Conservation (phyloP, 2,113 vertebrate genomes). For the Fulmarus glacialis region DNA sequence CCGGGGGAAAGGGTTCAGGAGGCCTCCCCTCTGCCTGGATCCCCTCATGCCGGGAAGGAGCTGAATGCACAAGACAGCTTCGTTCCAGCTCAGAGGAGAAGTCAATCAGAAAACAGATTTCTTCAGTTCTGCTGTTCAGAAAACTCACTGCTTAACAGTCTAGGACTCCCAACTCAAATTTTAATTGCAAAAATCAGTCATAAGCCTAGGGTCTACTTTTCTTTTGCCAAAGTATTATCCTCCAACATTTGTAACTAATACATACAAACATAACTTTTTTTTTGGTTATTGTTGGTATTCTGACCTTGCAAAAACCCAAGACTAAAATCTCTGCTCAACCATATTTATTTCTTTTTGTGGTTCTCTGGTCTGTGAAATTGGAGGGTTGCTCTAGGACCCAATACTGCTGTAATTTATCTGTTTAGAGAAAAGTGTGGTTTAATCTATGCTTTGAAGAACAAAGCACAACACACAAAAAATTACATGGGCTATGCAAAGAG, state of each 20-base stretch:
- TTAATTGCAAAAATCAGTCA: neutral
- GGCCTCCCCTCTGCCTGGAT: neutral
- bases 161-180: neutral
- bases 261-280: neutral
- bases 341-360: conserved; percentile 25
- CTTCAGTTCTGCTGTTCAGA: neutral
- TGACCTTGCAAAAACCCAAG: neutral
- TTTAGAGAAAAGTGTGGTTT: neutral
- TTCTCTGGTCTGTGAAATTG: conserved; percentile 41
- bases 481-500: neutral
- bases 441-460: conserved; percentile 45
- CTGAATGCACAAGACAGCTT: neutral
- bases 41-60: fast-evolving
- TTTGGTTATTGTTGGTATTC: neutral
- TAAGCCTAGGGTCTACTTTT: neutral
- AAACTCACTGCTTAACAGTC: neutral
- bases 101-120: neutral
- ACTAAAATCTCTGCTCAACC: neutral
- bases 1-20: neutral
- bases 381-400: conserved; percentile 17
- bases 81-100: neutral
- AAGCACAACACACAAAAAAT: neutral
- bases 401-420: conserved; percentile 46
- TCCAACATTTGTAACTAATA: neutral
- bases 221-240: neutral